Evolutionary conservation across 2,888 invertebrate species (phyloP).

Genomic region (Mechanitis mazaeus): DNA sequence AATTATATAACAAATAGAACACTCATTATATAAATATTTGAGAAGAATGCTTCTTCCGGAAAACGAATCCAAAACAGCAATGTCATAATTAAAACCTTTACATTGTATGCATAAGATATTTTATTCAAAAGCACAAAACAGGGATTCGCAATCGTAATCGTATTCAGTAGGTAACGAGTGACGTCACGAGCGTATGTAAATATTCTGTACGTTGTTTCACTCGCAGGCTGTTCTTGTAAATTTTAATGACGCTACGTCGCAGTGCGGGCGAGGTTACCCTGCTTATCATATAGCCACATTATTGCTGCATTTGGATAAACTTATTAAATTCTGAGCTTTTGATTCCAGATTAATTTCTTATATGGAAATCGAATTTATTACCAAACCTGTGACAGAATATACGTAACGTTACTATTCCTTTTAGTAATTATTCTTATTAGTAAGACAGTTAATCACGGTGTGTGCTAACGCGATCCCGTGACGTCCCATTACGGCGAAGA

Average conservation of each 20-base stretch:
- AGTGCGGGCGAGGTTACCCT: conserved; percentile 38
- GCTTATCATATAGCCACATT: conserved; percentile 14
- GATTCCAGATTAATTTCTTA: conserved; percentile 2
- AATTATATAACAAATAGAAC: too few species aligned
- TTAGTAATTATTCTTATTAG: too few species aligned
- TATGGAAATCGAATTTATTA: too few species aligned
- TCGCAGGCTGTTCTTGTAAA: conserved; percentile 54
- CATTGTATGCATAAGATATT: conserved; percentile 1
- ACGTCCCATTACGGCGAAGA: too few species aligned
- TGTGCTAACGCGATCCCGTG: too few species aligned
- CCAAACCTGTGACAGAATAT: too few species aligned
- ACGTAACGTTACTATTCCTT: too few species aligned
- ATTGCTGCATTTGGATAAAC: conserved; percentile 19
- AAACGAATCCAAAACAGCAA: too few species aligned
- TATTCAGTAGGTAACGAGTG: conserved; percentile 29
- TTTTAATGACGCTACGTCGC: conserved; percentile 64
- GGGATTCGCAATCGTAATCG: conserved; percentile 18
- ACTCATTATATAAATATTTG: too few species aligned
- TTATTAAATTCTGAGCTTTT: conserved; percentile 18
- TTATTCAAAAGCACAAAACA: not conserved
- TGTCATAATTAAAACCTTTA: not conserved
- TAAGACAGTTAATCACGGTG: too few species aligned
- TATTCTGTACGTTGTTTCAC: conserved; percentile 50
- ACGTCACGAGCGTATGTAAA: conserved; percentile 51
- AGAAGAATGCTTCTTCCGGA: too few species aligned